A percentile compares a stretch with the other conserved stretches of the same genome.
These are phyloP conservation scores for Oncorhynchus kisutch DNA, from an alignment of 2,113 vertebrate genomes.

Conservation along the genomic window DNA sequence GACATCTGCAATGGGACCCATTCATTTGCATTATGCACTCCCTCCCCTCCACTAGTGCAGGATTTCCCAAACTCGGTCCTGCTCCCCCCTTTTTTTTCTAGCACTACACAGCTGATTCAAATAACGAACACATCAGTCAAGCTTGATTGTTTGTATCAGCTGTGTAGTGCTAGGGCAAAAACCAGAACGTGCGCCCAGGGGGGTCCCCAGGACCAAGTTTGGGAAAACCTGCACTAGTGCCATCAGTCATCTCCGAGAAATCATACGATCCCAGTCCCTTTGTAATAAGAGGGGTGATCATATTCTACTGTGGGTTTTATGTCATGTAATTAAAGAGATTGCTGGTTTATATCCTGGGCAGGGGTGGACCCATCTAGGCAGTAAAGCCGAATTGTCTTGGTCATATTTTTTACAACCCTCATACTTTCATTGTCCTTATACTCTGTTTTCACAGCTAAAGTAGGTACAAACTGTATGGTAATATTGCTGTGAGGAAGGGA, in stretches of 20 bases:
- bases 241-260: constrained; percentile 62
- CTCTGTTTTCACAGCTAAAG: no score
- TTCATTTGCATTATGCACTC: constrained; percentile 55
- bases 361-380: constrained; percentile 54
- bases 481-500: no score
- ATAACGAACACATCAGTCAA: no score
- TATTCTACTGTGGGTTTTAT: constrained; percentile 69
- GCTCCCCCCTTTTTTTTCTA: constrained; percentile 34
- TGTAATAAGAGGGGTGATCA: constrained; percentile 52
- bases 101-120: constrained; percentile 16
- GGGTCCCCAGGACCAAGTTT: no score
- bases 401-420: constrained; percentile 45
- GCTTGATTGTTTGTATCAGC: no score
- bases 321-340: constrained; percentile 67
- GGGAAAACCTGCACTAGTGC: no score
- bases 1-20: constrained; percentile 52
- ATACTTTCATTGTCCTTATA: constrained; percentile 47
- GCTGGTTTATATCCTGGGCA: constrained; percentile 65
- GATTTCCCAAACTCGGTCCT: no score
- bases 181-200: background rate
- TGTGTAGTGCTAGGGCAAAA: no score
- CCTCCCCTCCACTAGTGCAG: constrained; percentile 33
- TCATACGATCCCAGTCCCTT: constrained; percentile 53
- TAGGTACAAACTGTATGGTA: no score
- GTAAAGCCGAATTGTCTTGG: constrained; percentile 52